phyloP scores from a whole-genome alignment of 2,797 vertebrate genomes.

The Peromyscus attwateri region DNA sequence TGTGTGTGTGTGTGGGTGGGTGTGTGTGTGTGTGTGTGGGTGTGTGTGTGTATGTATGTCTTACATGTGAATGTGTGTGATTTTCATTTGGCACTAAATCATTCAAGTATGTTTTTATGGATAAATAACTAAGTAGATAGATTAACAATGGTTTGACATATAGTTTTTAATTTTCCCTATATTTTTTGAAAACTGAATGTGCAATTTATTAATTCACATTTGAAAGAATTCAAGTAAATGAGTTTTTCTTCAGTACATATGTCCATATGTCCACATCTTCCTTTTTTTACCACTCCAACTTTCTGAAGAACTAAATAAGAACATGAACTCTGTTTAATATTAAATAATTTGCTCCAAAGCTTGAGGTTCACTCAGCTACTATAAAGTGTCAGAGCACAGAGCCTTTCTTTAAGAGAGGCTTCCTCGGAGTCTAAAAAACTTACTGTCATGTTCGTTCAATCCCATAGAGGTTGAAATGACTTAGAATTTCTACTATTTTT shows the following conservation, averaged over 20 bases:
- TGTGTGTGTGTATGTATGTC: not conserved
- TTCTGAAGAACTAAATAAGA: constrained; percentile 31
- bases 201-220: constrained; percentile 43
- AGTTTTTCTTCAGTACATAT: not conserved
- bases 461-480: not conserved
- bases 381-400: constrained; percentile 26
- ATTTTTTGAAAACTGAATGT: constrained; percentile 20
- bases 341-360: constrained; percentile 26
- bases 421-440: constrained; percentile 43
- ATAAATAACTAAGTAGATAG: not conserved
- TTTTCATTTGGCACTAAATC: not conserved
- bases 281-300: not conserved
- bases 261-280: not conserved
- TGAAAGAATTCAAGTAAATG: constrained; percentile 38
- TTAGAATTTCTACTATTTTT: constrained; percentile 55
- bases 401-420: not conserved
- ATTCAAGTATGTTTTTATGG: not conserved
- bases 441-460: constrained; percentile 52
- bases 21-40: not conserved
- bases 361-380: not conserved
- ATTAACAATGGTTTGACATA: constrained; percentile 32
- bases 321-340: not conserved
- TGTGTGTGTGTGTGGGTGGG: not conserved
- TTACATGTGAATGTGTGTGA: not conserved
- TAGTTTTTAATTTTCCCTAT: not conserved